These are phyloP conservation scores for Molossus molossus DNA, from an alignment of 2,797 vertebrate genomes.

Conservation along the genomic window DNA sequence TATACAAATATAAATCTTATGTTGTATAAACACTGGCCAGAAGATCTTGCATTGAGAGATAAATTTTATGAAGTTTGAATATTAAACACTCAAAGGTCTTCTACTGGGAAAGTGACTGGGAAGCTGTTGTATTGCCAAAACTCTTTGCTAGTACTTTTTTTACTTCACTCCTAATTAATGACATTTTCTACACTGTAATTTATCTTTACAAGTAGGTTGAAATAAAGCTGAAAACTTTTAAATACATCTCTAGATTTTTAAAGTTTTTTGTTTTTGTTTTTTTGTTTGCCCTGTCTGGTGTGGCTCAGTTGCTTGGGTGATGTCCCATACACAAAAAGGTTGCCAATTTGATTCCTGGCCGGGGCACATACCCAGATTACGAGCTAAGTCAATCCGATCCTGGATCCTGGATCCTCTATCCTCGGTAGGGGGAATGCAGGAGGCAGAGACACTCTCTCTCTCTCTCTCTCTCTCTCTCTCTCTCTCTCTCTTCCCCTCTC, in stretches of 20 bases:
- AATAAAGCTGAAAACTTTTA: constrained; percentile 39
- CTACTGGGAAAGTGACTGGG: not conserved
- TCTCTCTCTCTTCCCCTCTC: no score
- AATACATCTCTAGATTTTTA: constrained; percentile 24
- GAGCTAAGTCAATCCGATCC: no score
- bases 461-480: no score
- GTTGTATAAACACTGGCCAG: not conserved
- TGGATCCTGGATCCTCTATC: no score
- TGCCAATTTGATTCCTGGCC: no score
- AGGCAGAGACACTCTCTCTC: no score
- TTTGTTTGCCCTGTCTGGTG: not conserved
- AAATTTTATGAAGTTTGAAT: constrained; percentile 50
- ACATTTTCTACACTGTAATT: constrained; percentile 10
- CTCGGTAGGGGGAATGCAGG: no score
- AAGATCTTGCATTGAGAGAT: constrained; percentile 52
- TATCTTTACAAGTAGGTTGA: constrained; percentile 55
- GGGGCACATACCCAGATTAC: no score
- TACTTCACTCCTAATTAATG: not conserved
- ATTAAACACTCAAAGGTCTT: not conserved
- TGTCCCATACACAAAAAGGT: no score
- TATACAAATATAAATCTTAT: constrained; percentile 33
- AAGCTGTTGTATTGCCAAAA: not conserved
- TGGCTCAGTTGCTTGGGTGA: no score
- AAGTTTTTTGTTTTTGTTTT: not conserved
- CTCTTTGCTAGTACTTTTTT: constrained; percentile 4